Evolutionary conservation across 2,888 invertebrate genomes (phyloP).

Genomic region (Bellardia pandia): DNA sequence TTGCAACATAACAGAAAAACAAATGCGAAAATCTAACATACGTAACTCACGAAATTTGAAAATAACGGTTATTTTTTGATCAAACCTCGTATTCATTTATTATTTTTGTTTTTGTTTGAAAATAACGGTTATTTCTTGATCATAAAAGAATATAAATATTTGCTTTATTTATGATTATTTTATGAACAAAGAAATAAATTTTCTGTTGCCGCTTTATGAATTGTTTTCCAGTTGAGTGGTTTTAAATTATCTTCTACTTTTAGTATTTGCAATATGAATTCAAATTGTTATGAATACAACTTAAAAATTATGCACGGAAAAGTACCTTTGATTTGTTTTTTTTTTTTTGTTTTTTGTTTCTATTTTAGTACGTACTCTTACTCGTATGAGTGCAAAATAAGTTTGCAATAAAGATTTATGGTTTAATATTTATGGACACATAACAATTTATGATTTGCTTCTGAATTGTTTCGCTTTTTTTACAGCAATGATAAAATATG

Average conservation of each 20-base stretch:
- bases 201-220: neutral
- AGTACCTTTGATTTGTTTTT: neutral
- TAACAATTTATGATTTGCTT: conserved; percentile 30
- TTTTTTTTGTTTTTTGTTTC: neutral
- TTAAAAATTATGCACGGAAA: conserved; percentile 5
- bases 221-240: neutral
- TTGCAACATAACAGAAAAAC: too few species aligned
- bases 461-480: neutral
- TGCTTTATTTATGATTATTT: neutral
- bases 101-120: too few species aligned
- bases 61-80: too few species aligned
- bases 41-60: too few species aligned
- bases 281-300: neutral
- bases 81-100: too few species aligned
- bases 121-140: too few species aligned
- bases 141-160: neutral
- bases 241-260: neutral
- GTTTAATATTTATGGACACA: conserved; percentile 1
- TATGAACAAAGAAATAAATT: neutral
- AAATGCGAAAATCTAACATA: too few species aligned
- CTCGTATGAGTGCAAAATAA: neutral
- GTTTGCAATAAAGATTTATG: conserved; percentile 37
- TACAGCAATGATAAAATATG: conserved; percentile 6
- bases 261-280: neutral
- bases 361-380: neutral